Percentiles rank a stretch among this genome's conserved stretches.
Evolutionary conservation across 1,140 invertebrate genomes (phyloP).

Genomic region (Panonychus citri): DNA sequence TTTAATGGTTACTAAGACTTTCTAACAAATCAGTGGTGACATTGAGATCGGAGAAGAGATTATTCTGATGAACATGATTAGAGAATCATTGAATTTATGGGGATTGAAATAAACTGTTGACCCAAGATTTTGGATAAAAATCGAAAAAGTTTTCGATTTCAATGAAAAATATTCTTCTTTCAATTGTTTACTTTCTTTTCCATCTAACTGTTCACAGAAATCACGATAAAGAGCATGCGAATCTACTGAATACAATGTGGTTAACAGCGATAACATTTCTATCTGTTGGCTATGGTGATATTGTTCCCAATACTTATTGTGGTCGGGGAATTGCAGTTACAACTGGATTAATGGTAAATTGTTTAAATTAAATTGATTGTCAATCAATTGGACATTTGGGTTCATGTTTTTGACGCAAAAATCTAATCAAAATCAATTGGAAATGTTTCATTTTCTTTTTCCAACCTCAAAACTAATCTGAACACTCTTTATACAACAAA

Average conservation of each 20-base stretch:
- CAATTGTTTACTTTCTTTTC: background rate
- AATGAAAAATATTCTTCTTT: background rate
- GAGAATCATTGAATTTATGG: background rate
- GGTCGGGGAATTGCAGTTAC: constrained; percentile 43
- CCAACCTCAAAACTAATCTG: no score
- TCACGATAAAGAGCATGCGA: constrained; percentile 88
- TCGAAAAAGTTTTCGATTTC: background rate
- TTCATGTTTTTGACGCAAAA: background rate
- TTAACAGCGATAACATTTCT: constrained; percentile 93
- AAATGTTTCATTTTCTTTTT: no score
- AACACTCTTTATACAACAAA: no score
- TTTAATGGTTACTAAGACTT: no score
- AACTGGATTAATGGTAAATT: constrained; percentile 94
- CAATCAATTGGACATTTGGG: background rate
- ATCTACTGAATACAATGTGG: constrained; percentile 96
- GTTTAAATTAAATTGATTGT: no score
- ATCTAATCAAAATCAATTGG: background rate
- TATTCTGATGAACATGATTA: background rate
- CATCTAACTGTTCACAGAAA: constrained; percentile 49
- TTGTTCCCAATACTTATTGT: constrained; percentile 91
- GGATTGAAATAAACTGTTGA: background rate
- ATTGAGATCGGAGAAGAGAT: background rate
- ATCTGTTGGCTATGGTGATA: constrained; percentile 96
- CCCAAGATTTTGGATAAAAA: no score
- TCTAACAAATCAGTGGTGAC: no score